Base-by-base conservation (phyloP, 1,140 invertebrate species). In the Pseudomyrmex flavicornis region DNA sequence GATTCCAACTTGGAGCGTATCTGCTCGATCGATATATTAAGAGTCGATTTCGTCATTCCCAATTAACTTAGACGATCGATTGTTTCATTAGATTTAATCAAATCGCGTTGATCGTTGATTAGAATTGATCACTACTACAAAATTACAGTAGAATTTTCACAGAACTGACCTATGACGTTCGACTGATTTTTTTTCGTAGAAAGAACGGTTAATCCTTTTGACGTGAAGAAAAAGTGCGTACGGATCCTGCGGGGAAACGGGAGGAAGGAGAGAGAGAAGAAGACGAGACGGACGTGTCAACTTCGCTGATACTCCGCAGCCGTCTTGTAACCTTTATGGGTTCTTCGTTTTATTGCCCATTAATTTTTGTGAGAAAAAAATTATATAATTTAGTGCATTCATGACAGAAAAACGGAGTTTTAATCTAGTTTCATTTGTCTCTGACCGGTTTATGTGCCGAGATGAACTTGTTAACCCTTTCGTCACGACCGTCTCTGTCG, bases 281-380 rank as follows among this genome's bases (percentile, higher is more conserved):
- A 76, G 44, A 69, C 15, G 66, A 79, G 46, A 69, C 22, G 82
- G 52, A 12, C 58, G 59, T 50, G 68, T 61, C 50, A 7, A 56
- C 65, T 26, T 13, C 15, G 22, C 5, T 82, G 69, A 82, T 22
- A 62, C 17, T 48, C 13, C 26, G 50, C 75, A 83, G 83, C 65
- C 68, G 63, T 65, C 26, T 62, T 50, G 35, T 83, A 75, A 66
- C 48, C 20, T 85, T 83, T 83, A 75, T 15, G 58, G 54, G 54
- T 61, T 35, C 26, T 75, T 56, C 63, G 13, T 70, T 85, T 85
- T 83, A 75, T 83, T 83, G 62, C 72, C 84, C 63, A 83, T 76
- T 83, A 85, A 76, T 15, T 85, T 83, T n/a, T 35, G 35, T 7
- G 35, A 35, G 17, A 68, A 48, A 70, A 10, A n/a, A 63, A 62